These are phyloP conservation scores for Spheniscus mendiculus DNA, from an alignment of 2,113 vertebrate species.

Conservation along the genomic window DNA sequence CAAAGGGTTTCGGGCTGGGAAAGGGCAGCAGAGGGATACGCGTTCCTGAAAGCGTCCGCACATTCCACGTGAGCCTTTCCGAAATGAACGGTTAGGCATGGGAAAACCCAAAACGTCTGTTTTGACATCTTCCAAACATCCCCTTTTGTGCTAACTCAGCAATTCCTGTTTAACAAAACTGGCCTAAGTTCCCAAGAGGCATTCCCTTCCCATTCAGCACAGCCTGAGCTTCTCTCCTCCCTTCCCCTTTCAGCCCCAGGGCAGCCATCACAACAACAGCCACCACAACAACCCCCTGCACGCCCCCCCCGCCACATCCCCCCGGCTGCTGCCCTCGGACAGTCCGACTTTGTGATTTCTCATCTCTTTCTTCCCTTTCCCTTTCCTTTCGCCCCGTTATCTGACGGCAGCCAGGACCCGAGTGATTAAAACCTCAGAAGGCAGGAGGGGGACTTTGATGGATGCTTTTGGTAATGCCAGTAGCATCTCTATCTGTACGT, in stretches of 20 bases:
- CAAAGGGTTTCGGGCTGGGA: neutral
- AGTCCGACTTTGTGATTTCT: neutral
- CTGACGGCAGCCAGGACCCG: accelerated
- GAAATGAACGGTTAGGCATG: neutral
- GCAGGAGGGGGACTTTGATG: neutral
- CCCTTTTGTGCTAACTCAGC: neutral
- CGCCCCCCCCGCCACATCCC: accelerated
- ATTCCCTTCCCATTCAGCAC: neutral
- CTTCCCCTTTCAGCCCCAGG: neutral
- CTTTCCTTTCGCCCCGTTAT: neutral
- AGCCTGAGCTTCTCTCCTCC: neutral
- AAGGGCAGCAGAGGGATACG: neutral
- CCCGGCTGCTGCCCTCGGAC: neutral
- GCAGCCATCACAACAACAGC: neutral
- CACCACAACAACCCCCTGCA: neutral
- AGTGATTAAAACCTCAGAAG: neutral
- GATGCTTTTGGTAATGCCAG: neutral
- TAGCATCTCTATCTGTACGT: neutral
- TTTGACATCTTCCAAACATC: neutral
- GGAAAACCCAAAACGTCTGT: neutral
- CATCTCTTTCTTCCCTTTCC: neutral
- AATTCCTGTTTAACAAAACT: neutral
- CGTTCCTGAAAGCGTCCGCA: accelerated
- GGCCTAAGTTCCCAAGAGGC: neutral
- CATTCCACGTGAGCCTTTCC: neutral